These are phyloP conservation scores for Delphinus delphis DNA, from an alignment of 2,113 vertebrate species.

Conservation along the genomic window DNA sequence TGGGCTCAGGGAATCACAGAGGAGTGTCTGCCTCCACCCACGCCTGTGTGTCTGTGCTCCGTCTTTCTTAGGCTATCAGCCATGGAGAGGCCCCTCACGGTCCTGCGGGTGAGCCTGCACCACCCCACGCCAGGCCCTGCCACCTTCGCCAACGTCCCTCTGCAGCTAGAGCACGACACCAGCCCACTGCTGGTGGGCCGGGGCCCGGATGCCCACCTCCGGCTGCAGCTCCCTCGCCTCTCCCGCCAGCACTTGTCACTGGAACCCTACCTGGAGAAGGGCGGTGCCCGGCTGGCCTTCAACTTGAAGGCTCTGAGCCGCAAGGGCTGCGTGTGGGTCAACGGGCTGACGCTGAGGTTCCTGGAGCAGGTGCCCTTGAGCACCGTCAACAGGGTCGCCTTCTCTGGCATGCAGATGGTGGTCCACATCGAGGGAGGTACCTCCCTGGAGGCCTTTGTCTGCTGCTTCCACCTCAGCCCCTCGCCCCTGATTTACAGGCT, in stretches of 20 bases:
- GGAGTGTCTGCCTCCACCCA: background rate
- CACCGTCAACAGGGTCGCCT: background rate
- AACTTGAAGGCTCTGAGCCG: conserved; percentile 56
- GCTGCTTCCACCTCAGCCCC: conserved; percentile 53
- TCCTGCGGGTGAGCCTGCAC: conserved; percentile 39
- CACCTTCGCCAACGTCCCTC: background rate
- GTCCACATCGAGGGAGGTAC: background rate
- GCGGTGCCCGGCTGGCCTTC: background rate
- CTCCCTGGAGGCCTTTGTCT: conserved; percentile 62
- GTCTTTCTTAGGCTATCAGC: background rate
- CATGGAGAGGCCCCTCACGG: background rate
- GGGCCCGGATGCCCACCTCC: background rate
- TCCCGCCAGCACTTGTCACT: conserved; percentile 51
- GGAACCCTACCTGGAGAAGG: conserved; percentile 61
- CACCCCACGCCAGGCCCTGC: background rate
- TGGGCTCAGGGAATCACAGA: background rate
- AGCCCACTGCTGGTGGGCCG: conserved; percentile 30
- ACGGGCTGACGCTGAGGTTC: background rate
- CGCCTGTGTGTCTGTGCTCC: background rate
- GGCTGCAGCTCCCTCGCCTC: conserved; percentile 16
- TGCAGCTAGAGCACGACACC: background rate
- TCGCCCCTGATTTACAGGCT: conserved; percentile 59
- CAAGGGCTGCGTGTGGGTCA: conserved; percentile 49
- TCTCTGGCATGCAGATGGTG: conserved; percentile 54
- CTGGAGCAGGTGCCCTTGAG: conserved; percentile 51